Base-by-base conservation (phyloP, 2,113 vertebrate species). In the Pipra filicauda region DNA sequence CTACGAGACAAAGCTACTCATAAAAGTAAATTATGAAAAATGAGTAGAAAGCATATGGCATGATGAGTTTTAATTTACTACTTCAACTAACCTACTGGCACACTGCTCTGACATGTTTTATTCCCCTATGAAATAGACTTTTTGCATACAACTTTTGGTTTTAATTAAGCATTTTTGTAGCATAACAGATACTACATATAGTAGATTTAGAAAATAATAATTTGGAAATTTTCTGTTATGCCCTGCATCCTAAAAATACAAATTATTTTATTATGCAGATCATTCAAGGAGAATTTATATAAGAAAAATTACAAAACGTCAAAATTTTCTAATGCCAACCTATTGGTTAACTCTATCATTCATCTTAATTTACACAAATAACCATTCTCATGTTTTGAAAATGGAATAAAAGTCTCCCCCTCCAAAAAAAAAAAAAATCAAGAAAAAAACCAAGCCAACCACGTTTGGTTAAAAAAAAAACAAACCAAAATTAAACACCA, bases 241-340 rank as follows among this genome's bases (percentile, higher is more conserved):
- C 11, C 46, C 43, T 67, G 46, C 31, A 93, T 61, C 43, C 80
- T 77, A 93, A 91, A 96, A 85, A 89, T 70, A 46, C 88, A 21
- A 85, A 61, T 69, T 81, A n/a, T 88, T 94, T 88, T 41, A 75
- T 57, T 52, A 88, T 48, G 46, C 41, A 97, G 58, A 80, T 72
- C n/a, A 97, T 83, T 93, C 88, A 83, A 84, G 37, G 91, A 57
- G 26, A 88, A 80, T 75, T n/a, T 58, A 49, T 95, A 87, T 70
- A 95, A 92, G 41, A 46, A 94, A 82, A 98, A 88, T 65, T 82
- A 78, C 14, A 95, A 95, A 95, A 91, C 37, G 72, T 89, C 96
- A 66, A 93, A 28, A 95, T 95, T 94, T 94, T 77, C 57, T 62
- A 90, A 88, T 78, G 79, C 51, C 84, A 95, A 85, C 24, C 15